A percentile compares a stretch with the other conserved stretches of the same genome.
Conservation (phyloP, 2,797 vertebrate genomes). For the Kryptolebias ocellatus region DNA sequence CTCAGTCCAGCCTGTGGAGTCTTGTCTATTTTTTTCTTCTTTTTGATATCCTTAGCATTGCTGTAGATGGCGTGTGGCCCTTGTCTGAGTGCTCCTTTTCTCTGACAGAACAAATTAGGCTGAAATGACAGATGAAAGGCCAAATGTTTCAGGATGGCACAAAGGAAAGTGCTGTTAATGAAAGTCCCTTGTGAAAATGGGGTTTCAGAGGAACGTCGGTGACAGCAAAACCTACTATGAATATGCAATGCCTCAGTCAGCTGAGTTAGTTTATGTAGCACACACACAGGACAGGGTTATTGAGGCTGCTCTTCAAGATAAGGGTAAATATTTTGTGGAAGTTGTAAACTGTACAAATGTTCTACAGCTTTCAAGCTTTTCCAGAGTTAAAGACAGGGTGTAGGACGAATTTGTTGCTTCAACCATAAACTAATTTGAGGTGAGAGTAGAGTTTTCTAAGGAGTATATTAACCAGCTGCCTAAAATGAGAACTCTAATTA, state of each 20-base stretch:
- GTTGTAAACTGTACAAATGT: slow-evolving; percentile 30
- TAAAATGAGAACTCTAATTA: slow-evolving; percentile 68
- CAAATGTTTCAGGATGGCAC: slow-evolving; percentile 48
- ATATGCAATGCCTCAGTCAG: slow-evolving; percentile 60
- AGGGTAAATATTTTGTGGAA: slow-evolving; percentile 26
- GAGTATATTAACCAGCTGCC: slow-evolving; percentile 64
- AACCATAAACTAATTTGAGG: slow-evolving; percentile 32
- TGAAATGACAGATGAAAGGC: slow-evolving; percentile 61
- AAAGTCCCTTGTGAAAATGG: slow-evolving; percentile 60
- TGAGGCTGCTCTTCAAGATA: slow-evolving; percentile 18
- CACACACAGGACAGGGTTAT: slow-evolving; percentile 42
- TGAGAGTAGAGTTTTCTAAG: slow-evolving; percentile 33
- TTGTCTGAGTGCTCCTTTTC: slow-evolving; percentile 28
- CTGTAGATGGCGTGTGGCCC: slow-evolving; percentile 22
- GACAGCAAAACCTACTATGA: slow-evolving; percentile 47
- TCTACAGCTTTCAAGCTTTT: slow-evolving; percentile 14
- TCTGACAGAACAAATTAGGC: slow-evolving; percentile 63
- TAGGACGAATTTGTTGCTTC: slow-evolving; percentile 29
- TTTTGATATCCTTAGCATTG: slow-evolving; percentile 19
- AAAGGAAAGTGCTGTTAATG: slow-evolving; percentile 59
- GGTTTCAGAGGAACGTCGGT: slow-evolving; percentile 44
- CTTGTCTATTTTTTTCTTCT: slow-evolving; percentile 16
- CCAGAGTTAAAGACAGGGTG: slow-evolving; percentile 1
- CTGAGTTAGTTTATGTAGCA: slow-evolving; percentile 53
- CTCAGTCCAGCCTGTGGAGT: slow-evolving; percentile 13